Evolutionary conservation across 2,113 vertebrate species (phyloP).

Genomic region (Numenius arquata): DNA sequence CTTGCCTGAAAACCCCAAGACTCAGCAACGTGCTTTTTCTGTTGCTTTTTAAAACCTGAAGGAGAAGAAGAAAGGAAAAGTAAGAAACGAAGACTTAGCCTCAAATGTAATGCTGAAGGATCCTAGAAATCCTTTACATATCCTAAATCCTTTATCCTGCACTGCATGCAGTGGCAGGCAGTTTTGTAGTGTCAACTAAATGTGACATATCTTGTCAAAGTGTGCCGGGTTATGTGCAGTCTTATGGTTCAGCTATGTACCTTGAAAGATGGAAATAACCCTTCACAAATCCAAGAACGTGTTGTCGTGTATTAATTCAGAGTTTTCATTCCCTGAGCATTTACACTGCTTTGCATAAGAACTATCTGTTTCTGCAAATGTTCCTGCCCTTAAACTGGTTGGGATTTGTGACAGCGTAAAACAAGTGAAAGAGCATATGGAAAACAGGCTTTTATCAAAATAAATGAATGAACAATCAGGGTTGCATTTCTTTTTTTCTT

Average conservation of each 20-base stretch:
- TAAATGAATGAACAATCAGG: not conserved
- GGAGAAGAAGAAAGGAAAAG: not conserved
- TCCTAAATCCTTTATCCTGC: too few relatives aligned
- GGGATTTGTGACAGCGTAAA: not conserved
- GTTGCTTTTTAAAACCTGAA: not conserved
- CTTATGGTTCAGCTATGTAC: not conserved
- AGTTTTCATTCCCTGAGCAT: not conserved
- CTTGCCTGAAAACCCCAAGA: not conserved
- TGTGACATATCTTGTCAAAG: not conserved
- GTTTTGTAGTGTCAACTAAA: not conserved
- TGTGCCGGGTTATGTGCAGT: not conserved
- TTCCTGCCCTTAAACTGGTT: not conserved
- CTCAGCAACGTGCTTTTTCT: not conserved
- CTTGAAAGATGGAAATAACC: not conserved
- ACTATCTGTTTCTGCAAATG: not conserved
- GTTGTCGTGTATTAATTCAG: not conserved
- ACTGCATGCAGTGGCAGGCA: not conserved
- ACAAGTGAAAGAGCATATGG: not conserved
- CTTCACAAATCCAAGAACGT: rapidly evolving
- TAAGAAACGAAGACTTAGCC: not conserved
- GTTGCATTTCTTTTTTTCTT: not conserved
- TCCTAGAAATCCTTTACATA: not conserved
- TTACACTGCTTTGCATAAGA: not conserved
- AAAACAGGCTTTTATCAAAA: not conserved
- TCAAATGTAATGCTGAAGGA: not conserved